These are phyloP conservation scores for Hemiprocne comata DNA, from an alignment of 2,113 vertebrate species.

Conservation along the genomic window DNA sequence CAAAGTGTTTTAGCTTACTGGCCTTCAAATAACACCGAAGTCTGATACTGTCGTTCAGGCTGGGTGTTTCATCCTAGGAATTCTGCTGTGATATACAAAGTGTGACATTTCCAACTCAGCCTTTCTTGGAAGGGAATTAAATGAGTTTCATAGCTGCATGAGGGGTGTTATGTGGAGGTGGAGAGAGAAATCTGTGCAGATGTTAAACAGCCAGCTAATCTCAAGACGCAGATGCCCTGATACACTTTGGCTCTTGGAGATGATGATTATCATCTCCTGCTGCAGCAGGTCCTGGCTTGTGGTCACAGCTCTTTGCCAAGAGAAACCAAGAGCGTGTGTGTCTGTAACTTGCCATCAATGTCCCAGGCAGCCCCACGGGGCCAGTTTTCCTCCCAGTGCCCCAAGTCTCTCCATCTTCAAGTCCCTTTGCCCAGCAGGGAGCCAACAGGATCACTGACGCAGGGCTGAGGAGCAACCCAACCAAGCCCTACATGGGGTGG, in stretches of 20 bases:
- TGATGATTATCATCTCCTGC: conserved; percentile 26
- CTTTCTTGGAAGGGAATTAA: conserved; percentile 37
- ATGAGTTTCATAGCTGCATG: conserved; percentile 1
- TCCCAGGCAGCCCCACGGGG: background rate
- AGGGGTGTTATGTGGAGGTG: conserved; percentile 39
- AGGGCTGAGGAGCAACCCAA: background rate
- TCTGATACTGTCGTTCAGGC: background rate
- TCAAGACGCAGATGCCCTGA: background rate
- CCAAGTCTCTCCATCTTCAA: background rate
- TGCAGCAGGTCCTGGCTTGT: background rate
- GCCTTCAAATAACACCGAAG: background rate
- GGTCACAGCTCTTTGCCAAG: conserved; percentile 19
- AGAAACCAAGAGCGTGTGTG: background rate
- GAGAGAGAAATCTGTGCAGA: conserved; percentile 51
- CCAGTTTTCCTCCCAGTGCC: background rate
- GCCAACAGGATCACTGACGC: background rate
- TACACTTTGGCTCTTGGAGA: background rate
- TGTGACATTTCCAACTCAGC: conserved; percentile 60
- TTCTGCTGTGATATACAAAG: background rate
- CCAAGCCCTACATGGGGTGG: background rate
- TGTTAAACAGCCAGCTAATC: conserved; percentile 57
- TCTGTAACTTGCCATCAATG: background rate
- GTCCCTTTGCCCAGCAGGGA: background rate
- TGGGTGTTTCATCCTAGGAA: background rate
- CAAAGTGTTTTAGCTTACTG: background rate